Evolutionary conservation across 2,888 invertebrate genomes (phyloP).

Genomic region (Uropetala carovei): DNA sequence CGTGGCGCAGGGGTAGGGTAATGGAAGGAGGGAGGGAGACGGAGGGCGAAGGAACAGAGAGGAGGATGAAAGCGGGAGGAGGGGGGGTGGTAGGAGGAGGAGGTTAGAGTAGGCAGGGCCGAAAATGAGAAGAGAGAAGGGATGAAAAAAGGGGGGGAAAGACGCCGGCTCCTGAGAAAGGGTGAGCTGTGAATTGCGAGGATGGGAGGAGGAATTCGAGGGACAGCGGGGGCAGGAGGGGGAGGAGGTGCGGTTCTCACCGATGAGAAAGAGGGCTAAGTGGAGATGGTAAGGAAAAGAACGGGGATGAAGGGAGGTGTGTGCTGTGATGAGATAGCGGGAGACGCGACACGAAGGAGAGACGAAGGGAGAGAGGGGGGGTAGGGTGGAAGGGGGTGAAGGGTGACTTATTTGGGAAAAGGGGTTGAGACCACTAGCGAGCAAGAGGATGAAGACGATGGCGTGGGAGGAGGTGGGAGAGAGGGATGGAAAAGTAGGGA

Average conservation of each 20-base stretch:
- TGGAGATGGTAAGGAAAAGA: slow-evolving; percentile 25
- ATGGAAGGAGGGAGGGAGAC: background rate
- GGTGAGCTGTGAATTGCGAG: background rate
- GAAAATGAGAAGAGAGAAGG: background rate
- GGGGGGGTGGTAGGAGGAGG: too few relatives aligned
- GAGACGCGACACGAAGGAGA: slow-evolving; percentile 24
- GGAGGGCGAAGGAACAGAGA: background rate
- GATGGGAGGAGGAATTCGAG: background rate
- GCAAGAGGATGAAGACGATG: slow-evolving; percentile 40
- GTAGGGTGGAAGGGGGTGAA: background rate
- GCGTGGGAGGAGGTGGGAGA: background rate
- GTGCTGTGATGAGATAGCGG: slow-evolving; percentile 58
- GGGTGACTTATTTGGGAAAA: slow-evolving; percentile 18
- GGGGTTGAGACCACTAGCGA: background rate
- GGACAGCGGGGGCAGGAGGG: background rate
- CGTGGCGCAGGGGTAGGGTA: background rate
- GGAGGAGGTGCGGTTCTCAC: slow-evolving; percentile 11
- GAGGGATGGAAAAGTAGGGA: background rate
- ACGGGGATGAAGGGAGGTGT: background rate
- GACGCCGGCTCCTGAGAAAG: background rate
- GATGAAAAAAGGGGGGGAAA: background rate
- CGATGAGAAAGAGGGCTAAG: slow-evolving; percentile 50
- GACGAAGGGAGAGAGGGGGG: background rate
- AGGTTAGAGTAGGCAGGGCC: background rate
- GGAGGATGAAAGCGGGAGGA: too few relatives aligned